Percentiles rank a stretch among this genome's conserved stretches.
Evolutionary conservation across 2,113 vertebrate species (phyloP).

Genomic region (Mobula hypostoma): DNA sequence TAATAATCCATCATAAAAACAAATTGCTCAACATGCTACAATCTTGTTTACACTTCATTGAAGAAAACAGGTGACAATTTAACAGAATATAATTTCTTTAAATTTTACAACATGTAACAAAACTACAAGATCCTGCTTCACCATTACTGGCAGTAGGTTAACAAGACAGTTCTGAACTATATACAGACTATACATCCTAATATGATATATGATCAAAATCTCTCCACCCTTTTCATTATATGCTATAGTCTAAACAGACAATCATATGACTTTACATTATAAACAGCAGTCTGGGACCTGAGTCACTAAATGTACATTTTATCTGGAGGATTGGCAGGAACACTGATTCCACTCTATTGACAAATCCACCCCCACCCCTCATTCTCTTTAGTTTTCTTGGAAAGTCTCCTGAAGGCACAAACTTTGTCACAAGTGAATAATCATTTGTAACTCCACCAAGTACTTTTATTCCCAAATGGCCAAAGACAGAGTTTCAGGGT

Average conservation of each 20-base stretch:
- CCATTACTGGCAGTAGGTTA: constrained; percentile 49
- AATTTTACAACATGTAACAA: constrained; percentile 56
- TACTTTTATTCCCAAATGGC: neutral
- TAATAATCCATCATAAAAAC: constrained; percentile 46
- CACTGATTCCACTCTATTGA: neutral
- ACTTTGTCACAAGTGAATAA: neutral
- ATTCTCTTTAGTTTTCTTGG: neutral
- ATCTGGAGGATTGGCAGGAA: neutral
- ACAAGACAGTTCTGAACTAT: constrained; percentile 46
- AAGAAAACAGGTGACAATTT: constrained; percentile 46
- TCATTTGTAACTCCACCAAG: neutral
- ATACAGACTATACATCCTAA: constrained; percentile 49
- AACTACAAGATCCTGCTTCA: constrained; percentile 45
- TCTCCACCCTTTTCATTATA: neutral
- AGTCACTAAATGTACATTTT: neutral
- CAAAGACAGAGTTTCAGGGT: neutral
- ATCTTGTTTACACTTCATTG: constrained; percentile 49
- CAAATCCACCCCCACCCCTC: too few relatives aligned
- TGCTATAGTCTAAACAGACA: neutral
- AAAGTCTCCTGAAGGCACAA: neutral
- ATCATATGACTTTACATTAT: constrained; percentile 1
- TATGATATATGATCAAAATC: neutral
- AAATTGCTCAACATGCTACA: constrained; percentile 52
- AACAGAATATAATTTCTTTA: constrained; percentile 49
- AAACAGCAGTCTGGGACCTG: neutral